phyloP scores from a whole-genome alignment of 1,140 invertebrate genomes.

The Yoshiicerus persimilis region DNA sequence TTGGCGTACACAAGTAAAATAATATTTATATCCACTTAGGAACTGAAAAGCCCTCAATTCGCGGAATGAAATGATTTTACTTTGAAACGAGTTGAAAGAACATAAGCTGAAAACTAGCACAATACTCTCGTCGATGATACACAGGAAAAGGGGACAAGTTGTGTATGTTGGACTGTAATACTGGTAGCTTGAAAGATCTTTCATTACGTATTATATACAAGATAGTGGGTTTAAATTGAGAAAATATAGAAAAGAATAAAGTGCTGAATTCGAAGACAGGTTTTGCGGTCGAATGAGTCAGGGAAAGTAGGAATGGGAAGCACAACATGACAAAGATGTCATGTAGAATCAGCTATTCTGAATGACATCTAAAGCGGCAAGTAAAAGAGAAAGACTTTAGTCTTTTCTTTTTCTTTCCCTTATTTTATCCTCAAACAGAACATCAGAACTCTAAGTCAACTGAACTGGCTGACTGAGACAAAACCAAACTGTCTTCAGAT shows the following conservation, averaged over 20 bases:
- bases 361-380: background rate
- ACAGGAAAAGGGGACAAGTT: background rate
- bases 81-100: background rate
- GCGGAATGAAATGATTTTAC: no score
- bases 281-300: background rate
- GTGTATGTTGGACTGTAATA: background rate
- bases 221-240: background rate
- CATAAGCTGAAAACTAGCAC: background rate
- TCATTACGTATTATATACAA: background rate
- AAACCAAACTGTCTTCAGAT: background rate
- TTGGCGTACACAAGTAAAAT: background rate
- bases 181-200: background rate
- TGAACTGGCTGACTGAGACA: background rate
- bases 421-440: background rate
- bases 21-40: background rate
- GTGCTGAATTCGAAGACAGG: background rate
- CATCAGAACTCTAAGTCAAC: background rate
- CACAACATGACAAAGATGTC: slow-evolving; percentile 15
- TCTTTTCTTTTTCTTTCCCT: background rate
- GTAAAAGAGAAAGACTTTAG: background rate
- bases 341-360: background rate
- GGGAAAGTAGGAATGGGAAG: background rate
- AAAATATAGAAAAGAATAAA: background rate
- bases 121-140: background rate
- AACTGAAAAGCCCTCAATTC: background rate